Evolutionary conservation across 2,888 invertebrate genomes (phyloP).

Genomic region (Brachyptera risi): DNA sequence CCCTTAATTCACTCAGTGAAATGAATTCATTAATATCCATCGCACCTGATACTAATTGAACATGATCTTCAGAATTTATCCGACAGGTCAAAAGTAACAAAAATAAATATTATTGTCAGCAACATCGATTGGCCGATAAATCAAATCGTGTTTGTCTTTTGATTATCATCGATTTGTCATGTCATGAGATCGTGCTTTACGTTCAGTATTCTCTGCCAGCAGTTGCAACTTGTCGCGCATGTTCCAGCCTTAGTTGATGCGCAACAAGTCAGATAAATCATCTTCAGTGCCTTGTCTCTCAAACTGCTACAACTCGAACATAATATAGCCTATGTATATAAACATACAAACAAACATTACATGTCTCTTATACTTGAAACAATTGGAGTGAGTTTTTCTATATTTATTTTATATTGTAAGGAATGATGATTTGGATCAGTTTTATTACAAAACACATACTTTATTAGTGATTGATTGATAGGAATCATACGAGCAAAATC

Average conservation of each 20-base stretch:
- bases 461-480: slow-evolving; percentile 14
- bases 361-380: too few species aligned
- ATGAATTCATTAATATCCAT: neutral
- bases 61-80: neutral
- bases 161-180: slow-evolving; percentile 4
- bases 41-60: slow-evolving; percentile 13
- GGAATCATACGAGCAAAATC: slow-evolving; percentile 7
- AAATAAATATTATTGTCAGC: neutral
- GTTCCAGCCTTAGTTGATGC: neutral
- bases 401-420: too few species aligned
- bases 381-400: too few species aligned
- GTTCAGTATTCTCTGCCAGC: neutral
- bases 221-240: neutral
- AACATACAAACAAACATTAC: too few species aligned
- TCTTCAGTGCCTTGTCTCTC: neutral
- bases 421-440: too few species aligned
- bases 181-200: neutral
- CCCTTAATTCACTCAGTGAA: neutral
- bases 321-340: too few species aligned
- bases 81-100: slow-evolving; percentile 4
- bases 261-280: neutral
- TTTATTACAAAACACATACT: neutral
- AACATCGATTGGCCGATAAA: slow-evolving; percentile 5
- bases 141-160: neutral
- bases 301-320: neutral